Conservation (phyloP, 2,888 invertebrate species). For the Ormyrus pomaceus region DNA sequence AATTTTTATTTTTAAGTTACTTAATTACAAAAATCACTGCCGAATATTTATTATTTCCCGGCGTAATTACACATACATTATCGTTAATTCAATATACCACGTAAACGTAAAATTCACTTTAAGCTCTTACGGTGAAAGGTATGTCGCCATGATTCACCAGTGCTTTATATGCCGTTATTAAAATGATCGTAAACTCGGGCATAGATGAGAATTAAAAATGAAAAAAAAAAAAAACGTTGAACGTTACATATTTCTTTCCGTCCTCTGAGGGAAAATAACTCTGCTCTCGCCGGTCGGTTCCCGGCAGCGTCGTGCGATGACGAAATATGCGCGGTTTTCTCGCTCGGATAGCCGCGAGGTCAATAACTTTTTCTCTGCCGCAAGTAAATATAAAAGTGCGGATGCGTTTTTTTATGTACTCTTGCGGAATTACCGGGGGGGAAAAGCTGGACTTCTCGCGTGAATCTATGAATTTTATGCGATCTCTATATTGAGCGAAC, state of each 20-base stretch:
- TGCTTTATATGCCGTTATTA: background rate
- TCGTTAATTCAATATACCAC: background rate
- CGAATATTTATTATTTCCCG: background rate
- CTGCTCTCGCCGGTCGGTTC: slow-evolving; percentile 1
- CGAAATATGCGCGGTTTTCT: slow-evolving; percentile 47
- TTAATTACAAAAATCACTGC: background rate
- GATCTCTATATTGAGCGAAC: slow-evolving; percentile 4
- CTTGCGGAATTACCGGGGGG: slow-evolving; percentile 11
- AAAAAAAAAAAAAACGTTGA: slow-evolving; percentile 5
- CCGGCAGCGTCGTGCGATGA: slow-evolving; percentile 18
- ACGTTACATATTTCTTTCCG: slow-evolving; percentile 13
- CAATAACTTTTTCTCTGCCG: slow-evolving; percentile 46
- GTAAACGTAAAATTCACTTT: background rate
- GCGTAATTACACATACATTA: background rate
- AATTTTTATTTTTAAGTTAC: background rate
- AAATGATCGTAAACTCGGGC: background rate
- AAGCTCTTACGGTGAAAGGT: background rate
- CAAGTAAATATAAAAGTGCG: slow-evolving; percentile 31
- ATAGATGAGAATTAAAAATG: background rate
- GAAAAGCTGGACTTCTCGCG: background rate
- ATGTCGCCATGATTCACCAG: background rate
- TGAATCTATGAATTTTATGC: background rate
- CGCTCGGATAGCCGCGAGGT: slow-evolving; percentile 44
- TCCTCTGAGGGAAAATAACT: slow-evolving; percentile 16
- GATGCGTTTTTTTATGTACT: slow-evolving; percentile 34